Evolutionary conservation across 2,113 vertebrate genomes (phyloP).

Genomic region (Anarhynchus alexandrinus): DNA sequence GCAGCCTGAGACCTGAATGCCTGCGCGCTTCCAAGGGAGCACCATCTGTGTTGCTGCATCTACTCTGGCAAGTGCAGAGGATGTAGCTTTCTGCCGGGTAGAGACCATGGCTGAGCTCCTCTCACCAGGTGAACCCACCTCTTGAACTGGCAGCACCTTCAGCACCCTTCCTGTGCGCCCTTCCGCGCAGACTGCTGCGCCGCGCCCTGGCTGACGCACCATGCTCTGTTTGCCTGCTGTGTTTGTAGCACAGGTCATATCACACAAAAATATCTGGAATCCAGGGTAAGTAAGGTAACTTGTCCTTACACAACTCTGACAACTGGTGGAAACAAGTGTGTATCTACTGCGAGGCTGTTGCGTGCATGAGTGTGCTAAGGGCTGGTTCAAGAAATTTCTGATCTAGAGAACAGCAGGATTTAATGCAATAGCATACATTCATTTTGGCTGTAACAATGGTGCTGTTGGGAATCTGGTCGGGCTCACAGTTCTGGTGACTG

Average conservation of each 20-base stretch:
- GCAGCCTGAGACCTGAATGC: too few species aligned
- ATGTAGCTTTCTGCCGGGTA: too few species aligned
- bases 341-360: neutral
- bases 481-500: neutral
- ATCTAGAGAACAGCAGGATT: neutral
- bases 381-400: neutral
- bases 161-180: too few species aligned
- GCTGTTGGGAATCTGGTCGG: neutral
- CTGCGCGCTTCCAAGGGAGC: too few species aligned
- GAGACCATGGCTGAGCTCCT: too few species aligned
- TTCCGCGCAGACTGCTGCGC: too few species aligned
- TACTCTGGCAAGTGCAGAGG: too few species aligned
- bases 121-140: too few species aligned
- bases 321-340: neutral
- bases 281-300: neutral
- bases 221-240: too few species aligned
- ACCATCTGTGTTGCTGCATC: too few species aligned
- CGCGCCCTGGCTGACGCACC: too few species aligned
- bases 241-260: neutral
- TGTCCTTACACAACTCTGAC: neutral
- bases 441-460: neutral
- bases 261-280: neutral
- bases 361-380: neutral
- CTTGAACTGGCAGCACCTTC: too few species aligned
- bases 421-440: neutral